Evolutionary conservation across 2,888 invertebrate genomes (phyloP), one percentile per base, ranked within the genome.

Genomic region (Noctua comes): DNA sequence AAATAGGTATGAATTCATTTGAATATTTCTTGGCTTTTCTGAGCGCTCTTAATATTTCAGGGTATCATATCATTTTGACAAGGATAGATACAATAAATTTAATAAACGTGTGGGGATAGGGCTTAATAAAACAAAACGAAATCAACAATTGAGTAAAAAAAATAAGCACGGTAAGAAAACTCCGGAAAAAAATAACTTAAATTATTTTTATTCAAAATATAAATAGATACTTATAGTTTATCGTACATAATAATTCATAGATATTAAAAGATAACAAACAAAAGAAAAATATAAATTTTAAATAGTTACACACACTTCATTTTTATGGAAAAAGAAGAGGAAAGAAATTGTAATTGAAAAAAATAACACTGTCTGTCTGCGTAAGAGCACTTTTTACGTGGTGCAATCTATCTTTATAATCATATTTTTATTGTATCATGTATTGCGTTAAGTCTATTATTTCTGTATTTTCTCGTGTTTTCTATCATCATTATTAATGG

Each of bases 381-480:
- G 68, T 70, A 82, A 57, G 82, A 82, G 64, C 83, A 84, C 72
- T 74, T 68, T 77, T 86, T 48, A 59, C 69, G 68, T 73, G 79
- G 65, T 57, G 82, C 82, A 80, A 83, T 86, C 69, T 78, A 87
- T 88, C 80, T 80, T 68, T 74, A 46, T 62, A 83, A 82, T 69
- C 80, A 73, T 80, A 76, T 54, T 79, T 88, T 86, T 86, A 82
- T 82, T 79, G 70, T 86, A 65, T 62, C 57, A n/a, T 70, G 24
- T 78, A 65, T 62, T 66, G 62, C 75, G 57, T 78, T 87, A 65
- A 65, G 68, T 73, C 66, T 79, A 77, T 85, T 83, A 85, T 85
- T 80, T 80, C 54, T 79, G 69, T 69, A 69, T 81, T 84, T 85
- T 85, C 81, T 81, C n/a, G 65, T 21, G 54, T 71, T 82, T 78